Percentiles rank a stretch among this genome's conserved stretches.
phyloP scores from a whole-genome alignment of 2,888 invertebrate genomes.

The Drosophila formosana region DNA sequence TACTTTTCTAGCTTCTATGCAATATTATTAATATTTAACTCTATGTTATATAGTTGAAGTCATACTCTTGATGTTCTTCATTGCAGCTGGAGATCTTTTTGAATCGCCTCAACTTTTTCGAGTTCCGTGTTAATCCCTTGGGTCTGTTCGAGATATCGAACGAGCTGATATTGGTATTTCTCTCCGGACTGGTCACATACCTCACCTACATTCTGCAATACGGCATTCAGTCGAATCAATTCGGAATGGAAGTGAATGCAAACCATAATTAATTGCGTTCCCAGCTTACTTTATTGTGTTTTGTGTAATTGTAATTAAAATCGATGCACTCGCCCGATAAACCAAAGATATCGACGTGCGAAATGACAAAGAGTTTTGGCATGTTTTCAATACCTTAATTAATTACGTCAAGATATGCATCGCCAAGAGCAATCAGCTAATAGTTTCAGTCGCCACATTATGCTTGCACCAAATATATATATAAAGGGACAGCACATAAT shows the following conservation, averaged over 20 bases:
- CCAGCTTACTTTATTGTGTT: background rate
- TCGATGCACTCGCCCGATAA: background rate
- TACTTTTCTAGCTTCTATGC: no score
- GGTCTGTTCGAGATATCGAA: slow-evolving; percentile 69
- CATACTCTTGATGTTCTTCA: background rate
- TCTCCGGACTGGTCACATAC: slow-evolving; percentile 64
- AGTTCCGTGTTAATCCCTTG: slow-evolving; percentile 59
- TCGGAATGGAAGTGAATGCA: slow-evolving; percentile 11
- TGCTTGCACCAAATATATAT: background rate
- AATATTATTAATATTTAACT: no score
- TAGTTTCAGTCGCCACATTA: no score
- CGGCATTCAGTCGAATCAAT: slow-evolving; percentile 37
- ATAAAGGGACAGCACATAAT: background rate
- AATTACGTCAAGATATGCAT: slow-evolving; percentile 10
- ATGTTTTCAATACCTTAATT: slow-evolving; percentile 24
- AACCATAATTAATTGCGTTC: background rate
- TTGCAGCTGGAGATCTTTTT: slow-evolving; percentile 66
- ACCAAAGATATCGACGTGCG: background rate
- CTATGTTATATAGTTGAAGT: no score
- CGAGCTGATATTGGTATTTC: slow-evolving; percentile 55
- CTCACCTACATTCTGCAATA: slow-evolving; percentile 64
- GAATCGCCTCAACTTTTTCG: slow-evolving; percentile 55
- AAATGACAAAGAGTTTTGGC: background rate
- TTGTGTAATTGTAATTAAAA: background rate
- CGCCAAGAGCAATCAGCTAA: slow-evolving; percentile 7